Base-by-base conservation (phyloP, 2,888 invertebrate genomes). In the Thalpophila matura region DNA sequence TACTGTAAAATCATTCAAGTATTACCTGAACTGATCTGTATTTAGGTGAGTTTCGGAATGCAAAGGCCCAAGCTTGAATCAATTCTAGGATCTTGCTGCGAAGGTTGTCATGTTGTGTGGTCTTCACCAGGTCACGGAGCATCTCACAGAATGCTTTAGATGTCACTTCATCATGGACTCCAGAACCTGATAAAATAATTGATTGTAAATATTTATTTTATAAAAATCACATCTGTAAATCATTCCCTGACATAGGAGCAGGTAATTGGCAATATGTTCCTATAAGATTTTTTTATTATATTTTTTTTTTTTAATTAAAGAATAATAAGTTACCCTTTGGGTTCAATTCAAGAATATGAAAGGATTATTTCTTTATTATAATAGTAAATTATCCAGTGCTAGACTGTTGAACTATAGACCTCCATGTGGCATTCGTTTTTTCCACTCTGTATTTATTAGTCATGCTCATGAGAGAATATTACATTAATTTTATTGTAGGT, bases 11-110 rank as follows among this genome's bases (percentile, higher is more conserved):
- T 26, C 33, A 29, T 37, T 14, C 6, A 20, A 22, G n/a, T 33
- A 29, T 47, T 89, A 98, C 98, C 96, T 98, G 98, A 18, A 99
- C 97, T 68, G 98, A 96, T 88, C 98, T 97, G 90, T 98, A 98
- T 87, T 97, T 98, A 1, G 98, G 97, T 75, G 97, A 97, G 80
- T 98, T 98, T 54, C 99, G 96, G 89, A 99, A 99, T n/a, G 99
- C 99, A 93, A 98, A 98, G 0, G 98, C 98, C 99, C 99, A 99
- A 3, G 98, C 98, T 95, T 99, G 99, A 75, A 99, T 97, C 64
- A 99, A 95, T 90, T 99, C 99, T 49, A 99, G 94, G 78, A 99
- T 96, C 93, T 99, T 99, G 63, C 94, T 95, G 65, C 97, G 96
- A 1, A 98, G 97, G 86, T 97, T 97, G 65, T 98, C 98, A 85